These are phyloP conservation scores for Portevinia maculata DNA, from an alignment of 2,888 invertebrate species.

Conservation along the genomic window DNA sequence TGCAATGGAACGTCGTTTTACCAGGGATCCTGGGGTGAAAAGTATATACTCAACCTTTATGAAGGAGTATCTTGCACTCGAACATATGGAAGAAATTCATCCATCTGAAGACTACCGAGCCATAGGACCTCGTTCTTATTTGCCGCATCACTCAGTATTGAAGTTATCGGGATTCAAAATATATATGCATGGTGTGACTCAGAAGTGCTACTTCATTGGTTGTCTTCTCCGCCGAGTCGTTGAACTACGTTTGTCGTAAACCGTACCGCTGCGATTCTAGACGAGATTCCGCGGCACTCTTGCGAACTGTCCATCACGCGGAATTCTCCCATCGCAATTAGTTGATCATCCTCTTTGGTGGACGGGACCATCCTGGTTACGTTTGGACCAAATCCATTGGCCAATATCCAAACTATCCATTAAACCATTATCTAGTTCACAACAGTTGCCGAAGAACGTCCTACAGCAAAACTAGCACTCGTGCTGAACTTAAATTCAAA, in stretches of 20 bases:
- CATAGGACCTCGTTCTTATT: not conserved
- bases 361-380: slow-evolving; percentile 1
- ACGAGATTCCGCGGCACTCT: slow-evolving; percentile 33
- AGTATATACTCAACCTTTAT: slow-evolving; percentile 23
- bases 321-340: slow-evolving; percentile 16
- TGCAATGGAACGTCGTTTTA: slow-evolving; percentile 16
- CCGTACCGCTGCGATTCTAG: slow-evolving; percentile 8
- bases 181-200: slow-evolving; percentile 75
- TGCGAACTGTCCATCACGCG: slow-evolving; percentile 74
- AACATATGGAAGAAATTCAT: slow-evolving; percentile 30
- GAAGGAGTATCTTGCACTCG: slow-evolving; percentile 17
- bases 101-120: not conserved
- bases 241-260: slow-evolving; percentile 66
- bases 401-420: not conserved
- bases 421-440: not conserved
- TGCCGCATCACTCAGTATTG: slow-evolving; percentile 20
- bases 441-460: not conserved
- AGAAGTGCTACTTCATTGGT: slow-evolving; percentile 76
- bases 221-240: slow-evolving; percentile 61
- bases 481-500: no score
- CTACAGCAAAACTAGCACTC: no score
- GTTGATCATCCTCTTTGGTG: no score
- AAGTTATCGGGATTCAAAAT: not conserved
- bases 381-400: slow-evolving; percentile 15
- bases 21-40: not conserved